These are phyloP conservation scores for Peromyscus nudipes DNA, from an alignment of 2,797 vertebrate genomes.

Conservation along the genomic window DNA sequence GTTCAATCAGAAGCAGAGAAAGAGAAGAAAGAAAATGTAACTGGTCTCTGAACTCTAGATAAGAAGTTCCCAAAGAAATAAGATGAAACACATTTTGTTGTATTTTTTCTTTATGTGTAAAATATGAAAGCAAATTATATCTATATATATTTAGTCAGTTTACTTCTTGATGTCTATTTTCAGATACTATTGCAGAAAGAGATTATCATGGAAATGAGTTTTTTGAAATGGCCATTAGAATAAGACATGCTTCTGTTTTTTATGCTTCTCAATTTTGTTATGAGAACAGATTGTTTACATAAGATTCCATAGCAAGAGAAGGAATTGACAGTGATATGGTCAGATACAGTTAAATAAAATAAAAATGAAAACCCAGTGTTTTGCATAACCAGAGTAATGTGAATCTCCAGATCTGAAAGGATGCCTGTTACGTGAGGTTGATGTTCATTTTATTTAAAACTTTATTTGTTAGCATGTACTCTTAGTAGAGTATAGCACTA, in stretches of 20 bases:
- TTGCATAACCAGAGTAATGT: constrained; percentile 1
- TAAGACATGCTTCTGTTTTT: constrained; percentile 15
- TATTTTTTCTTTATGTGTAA: constrained; percentile 4
- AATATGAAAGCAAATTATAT: constrained; percentile 38
- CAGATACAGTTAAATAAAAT: constrained; percentile 37
- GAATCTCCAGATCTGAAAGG: not conserved
- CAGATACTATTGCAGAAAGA: constrained; percentile 47
- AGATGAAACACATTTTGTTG: not conserved
- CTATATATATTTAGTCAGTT: constrained; percentile 54
- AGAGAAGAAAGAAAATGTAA: not conserved
- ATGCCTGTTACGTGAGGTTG: not conserved
- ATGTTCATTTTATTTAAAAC: constrained; percentile 34
- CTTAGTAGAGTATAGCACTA: not conserved
- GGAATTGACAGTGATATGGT: not conserved
- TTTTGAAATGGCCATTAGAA: constrained; percentile 64
- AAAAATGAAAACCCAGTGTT: constrained; percentile 25
- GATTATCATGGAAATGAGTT: constrained; percentile 29
- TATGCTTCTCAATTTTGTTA: constrained; percentile 31
- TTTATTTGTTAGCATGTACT: not conserved
- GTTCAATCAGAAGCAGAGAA: not conserved
- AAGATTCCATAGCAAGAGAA: constrained; percentile 20
- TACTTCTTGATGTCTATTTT: constrained; percentile 26
- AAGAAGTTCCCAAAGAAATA: constrained; percentile 7
- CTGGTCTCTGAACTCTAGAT: not conserved
- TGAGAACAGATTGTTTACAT: not conserved